Conservation (phyloP, 64 coral and sea anemone species). For the Trachythela sp. region DNA sequence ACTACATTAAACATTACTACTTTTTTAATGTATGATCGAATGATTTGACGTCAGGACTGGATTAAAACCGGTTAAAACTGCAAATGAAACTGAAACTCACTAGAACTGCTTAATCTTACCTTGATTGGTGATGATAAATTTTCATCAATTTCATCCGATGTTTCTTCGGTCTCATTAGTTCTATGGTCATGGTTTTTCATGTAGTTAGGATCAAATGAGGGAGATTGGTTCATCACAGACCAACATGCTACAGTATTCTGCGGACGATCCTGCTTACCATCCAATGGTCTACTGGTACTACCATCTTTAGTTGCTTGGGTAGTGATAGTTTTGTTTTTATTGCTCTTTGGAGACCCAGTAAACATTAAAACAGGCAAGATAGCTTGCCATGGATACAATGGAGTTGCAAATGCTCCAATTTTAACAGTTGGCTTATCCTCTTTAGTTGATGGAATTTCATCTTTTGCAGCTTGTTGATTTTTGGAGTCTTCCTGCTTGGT, state of each 20-base stretch:
- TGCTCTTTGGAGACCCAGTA: neutral
- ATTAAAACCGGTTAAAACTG: too few species aligned
- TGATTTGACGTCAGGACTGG: too few species aligned
- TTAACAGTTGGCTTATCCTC: slow-evolving; percentile 42
- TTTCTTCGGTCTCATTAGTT: neutral
- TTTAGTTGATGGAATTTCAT: neutral
- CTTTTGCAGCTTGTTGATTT: neutral
- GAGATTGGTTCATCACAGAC: neutral
- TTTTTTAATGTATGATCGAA: too few species aligned
- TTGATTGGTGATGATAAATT: neutral
- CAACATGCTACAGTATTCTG: neutral
- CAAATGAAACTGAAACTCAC: neutral
- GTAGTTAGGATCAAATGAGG: neutral
- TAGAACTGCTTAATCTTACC: neutral
- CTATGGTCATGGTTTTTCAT: neutral
- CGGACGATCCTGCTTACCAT: neutral
- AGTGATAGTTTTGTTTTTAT: neutral
- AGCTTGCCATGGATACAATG: slow-evolving; percentile 68
- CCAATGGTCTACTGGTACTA: neutral
- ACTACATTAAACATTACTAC: too few species aligned
- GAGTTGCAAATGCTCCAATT: slow-evolving; percentile 54
- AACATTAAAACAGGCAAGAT: slow-evolving; percentile 62
- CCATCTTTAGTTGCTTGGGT: neutral
- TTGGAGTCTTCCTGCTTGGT: neutral
- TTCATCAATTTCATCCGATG: neutral